phyloP scores from a whole-genome alignment of 35 echinoderm and acorn worm genomes.

The Apostichopus japonicus region DNA sequence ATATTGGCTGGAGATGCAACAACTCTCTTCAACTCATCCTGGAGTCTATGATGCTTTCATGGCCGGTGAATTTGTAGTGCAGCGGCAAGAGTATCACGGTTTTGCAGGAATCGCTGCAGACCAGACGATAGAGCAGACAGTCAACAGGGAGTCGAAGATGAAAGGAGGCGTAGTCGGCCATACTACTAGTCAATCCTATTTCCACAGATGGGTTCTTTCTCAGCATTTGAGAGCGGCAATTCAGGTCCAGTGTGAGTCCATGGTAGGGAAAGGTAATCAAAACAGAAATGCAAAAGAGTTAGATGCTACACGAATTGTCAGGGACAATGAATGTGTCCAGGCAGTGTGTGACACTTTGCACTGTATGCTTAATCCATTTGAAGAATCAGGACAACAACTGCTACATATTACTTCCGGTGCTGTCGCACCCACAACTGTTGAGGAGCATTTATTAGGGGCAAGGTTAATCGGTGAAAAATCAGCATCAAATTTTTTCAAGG shows the following conservation, averaged over 20 bases:
- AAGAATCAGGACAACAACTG: conserved; percentile 32
- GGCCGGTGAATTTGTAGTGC: conserved; percentile 42
- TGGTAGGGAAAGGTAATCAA: conserved; percentile 1
- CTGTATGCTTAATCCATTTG: conserved; percentile 75
- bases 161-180: conserved; percentile 59
- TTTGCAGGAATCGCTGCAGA: conserved; percentile 42
- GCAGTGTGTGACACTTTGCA: conserved; percentile 42
- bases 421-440: not conserved
- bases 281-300: not conserved
- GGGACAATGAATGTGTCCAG: conserved; percentile 23
- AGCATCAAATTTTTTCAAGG: not conserved
- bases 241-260: conserved; percentile 13
- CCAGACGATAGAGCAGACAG: conserved; percentile 57
- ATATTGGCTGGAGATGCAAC: conserved; percentile 67
- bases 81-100: conserved; percentile 31
- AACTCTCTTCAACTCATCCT: not conserved
- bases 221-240: conserved; percentile 25
- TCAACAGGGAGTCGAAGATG: conserved; percentile 49
- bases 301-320: conserved; percentile 26
- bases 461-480: not conserved
- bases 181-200: conserved; percentile 59
- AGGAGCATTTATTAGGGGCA: not conserved
- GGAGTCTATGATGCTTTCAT: no score
- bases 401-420: conserved; percentile 33
- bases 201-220: conserved; percentile 26